A percentile compares a stretch with the other conserved stretches of the same genome.
phyloP scores from a whole-genome alignment of 1,140 invertebrate genomes.

The Drosophila asahinai region DNA sequence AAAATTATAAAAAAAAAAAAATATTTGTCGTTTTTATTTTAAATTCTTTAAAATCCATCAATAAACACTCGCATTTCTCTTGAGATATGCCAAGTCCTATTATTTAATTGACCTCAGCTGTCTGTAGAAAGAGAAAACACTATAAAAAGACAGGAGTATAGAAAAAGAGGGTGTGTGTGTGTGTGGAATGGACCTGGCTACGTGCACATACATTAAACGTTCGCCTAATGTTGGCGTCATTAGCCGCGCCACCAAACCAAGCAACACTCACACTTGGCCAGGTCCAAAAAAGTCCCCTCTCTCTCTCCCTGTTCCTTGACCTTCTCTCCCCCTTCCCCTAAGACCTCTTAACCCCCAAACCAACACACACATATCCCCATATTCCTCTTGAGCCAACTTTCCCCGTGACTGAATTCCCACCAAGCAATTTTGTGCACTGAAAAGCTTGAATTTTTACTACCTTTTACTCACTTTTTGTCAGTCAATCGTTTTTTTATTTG shows the following conservation, averaged over 20 bases:
- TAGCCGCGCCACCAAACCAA: slow-evolving; percentile 54
- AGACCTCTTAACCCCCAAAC: neutral
- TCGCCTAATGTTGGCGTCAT: slow-evolving; percentile 61
- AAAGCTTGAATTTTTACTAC: neutral
- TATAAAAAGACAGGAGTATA: slow-evolving; percentile 1
- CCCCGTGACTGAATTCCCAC: slow-evolving; percentile 25
- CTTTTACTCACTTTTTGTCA: slow-evolving; percentile 3
- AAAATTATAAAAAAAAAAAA: too few species aligned
- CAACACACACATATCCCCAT: slow-evolving; percentile 6
- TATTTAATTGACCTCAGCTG: neutral
- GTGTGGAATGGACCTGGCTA: slow-evolving; percentile 45
- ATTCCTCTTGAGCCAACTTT: slow-evolving; percentile 31
- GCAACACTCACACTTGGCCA: slow-evolving; percentile 24
- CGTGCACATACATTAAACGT: slow-evolving; percentile 64
- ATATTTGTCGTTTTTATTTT: too few species aligned
- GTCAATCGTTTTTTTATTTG: slow-evolving; percentile 9
- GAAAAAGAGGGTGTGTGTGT: slow-evolving; percentile 3
- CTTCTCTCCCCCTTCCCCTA: neutral
- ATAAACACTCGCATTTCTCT: too few species aligned
- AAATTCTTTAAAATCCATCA: too few species aligned
- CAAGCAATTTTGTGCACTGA: slow-evolving; percentile 14
- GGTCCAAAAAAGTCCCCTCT: slow-evolving; percentile 1
- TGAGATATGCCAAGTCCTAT: neutral
- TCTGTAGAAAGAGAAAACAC: slow-evolving; percentile 3
- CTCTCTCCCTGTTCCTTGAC: neutral